A percentile compares a stretch with the other conserved stretches of the same genome.
These are phyloP conservation scores for Hydrotaea cyrtoneurina DNA, from an alignment of 2,888 invertebrate species.

Conservation along the genomic window DNA sequence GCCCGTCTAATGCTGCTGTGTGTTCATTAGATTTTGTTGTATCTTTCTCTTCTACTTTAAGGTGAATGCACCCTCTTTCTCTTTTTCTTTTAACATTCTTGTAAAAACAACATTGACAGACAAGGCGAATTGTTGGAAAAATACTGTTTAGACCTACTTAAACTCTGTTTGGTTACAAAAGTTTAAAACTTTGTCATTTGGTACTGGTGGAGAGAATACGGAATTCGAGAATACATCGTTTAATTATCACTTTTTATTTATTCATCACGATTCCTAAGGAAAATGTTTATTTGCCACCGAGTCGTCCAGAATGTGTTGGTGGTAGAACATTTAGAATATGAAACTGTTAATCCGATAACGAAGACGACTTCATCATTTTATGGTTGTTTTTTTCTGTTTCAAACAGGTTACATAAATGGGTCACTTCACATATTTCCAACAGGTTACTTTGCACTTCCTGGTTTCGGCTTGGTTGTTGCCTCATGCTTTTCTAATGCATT, in stretches of 20 bases:
- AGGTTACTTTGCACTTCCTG: conserved; percentile 64
- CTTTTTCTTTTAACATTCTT: conserved; percentile 16
- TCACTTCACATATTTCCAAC: conserved; percentile 68
- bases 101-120: not conserved
- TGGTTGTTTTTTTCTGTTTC: conserved; percentile 53
- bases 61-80: conserved; percentile 76
- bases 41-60: conserved; percentile 67
- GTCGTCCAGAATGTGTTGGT: no score
- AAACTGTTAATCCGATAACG: conserved; percentile 70
- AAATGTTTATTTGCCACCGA: conserved; percentile 16
- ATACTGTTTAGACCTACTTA: conserved; percentile 33
- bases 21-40: conserved; percentile 52
- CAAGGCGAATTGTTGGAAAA: conserved; percentile 13
- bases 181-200: conserved; percentile 9
- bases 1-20: conserved; percentile 50
- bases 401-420: conserved; percentile 79
- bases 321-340: conserved; percentile 29
- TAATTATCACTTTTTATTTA: conserved; percentile 11
- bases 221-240: not conserved
- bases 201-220: not conserved
- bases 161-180: conserved; percentile 18
- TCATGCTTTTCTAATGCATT: conserved; percentile 5
- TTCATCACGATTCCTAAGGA: not conserved
- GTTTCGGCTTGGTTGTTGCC: conserved; percentile 40
- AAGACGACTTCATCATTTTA: conserved; percentile 65